Conservation (phyloP, 2,888 invertebrate genomes). For the Coelinius sp. region DNA sequence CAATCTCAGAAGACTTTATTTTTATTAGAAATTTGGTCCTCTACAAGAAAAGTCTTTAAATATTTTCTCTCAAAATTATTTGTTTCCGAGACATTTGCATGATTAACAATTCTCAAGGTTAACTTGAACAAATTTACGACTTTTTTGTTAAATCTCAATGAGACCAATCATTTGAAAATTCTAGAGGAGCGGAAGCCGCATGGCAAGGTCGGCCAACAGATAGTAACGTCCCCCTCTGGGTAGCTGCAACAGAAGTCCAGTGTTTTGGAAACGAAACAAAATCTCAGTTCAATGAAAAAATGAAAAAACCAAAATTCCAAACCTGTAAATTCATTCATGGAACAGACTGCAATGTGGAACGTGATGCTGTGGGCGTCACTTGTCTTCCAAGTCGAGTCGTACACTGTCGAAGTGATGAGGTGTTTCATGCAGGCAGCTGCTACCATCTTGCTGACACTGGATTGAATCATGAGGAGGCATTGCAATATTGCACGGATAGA, state of each 20-base stretch:
- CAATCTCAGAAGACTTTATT: no score
- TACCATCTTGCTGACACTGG: conserved; percentile 70
- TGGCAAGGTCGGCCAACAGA: conserved; percentile 70
- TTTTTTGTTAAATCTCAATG: no score
- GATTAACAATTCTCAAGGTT: no score
- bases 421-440: conserved; percentile 72
- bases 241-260: conserved; percentile 66
- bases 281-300: no score
- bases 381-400: conserved; percentile 68
- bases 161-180: neutral
- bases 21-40: no score
- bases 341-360: conserved; percentile 62
- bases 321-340: conserved; percentile 64
- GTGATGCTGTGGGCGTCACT: conserved; percentile 69
- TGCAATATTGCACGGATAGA: conserved; percentile 68
- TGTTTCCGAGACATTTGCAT: no score
- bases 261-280: conserved; percentile 70
- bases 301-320: no score
- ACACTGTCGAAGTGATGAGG: conserved; percentile 72
- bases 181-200: conserved; percentile 71
- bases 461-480: conserved; percentile 69
- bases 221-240: conserved; percentile 58
- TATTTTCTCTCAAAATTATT: no score
- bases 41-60: no score
- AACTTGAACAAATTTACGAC: no score